Evolutionary conservation across 2,888 invertebrate genomes (phyloP).

Genomic region (Drosophila macrospina): DNA sequence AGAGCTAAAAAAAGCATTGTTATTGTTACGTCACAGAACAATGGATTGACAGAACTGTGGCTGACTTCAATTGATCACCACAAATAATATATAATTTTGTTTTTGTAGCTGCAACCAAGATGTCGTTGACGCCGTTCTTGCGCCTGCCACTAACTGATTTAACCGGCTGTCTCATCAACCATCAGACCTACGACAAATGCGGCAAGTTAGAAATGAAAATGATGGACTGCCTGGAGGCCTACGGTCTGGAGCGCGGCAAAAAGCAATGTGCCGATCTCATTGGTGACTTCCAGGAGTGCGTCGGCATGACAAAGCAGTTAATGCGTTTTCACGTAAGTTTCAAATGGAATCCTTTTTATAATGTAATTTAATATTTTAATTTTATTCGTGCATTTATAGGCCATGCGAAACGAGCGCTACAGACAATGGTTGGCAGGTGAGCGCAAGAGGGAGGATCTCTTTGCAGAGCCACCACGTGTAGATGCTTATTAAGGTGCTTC

Average conservation of each 20-base stretch:
- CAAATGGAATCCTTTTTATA: background rate
- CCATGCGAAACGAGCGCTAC: conserved; percentile 88
- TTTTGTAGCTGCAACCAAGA: conserved; percentile 69
- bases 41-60: background rate
- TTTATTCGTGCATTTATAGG: conserved; percentile 80
- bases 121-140: conserved; percentile 89
- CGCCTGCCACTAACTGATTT: conserved; percentile 91
- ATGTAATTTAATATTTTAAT: background rate
- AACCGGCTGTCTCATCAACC: conserved; percentile 88
- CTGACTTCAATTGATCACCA: conserved; percentile 6
- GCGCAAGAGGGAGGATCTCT: conserved; percentile 86
- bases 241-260: conserved; percentile 89
- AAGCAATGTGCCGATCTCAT: conserved; percentile 88
- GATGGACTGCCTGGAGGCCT: conserved; percentile 93
- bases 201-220: conserved; percentile 89
- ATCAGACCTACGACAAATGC: conserved; percentile 89
- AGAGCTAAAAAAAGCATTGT: conserved; percentile 29
- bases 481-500: conserved; percentile 87
- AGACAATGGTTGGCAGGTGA: conserved; percentile 88
- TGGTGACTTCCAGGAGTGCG: conserved; percentile 91
- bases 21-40: conserved; percentile 80
- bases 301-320: conserved; percentile 87
- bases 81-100: conserved; percentile 7
- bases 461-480: conserved; percentile 86
- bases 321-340: conserved; percentile 87